Evolutionary conservation across 2,888 invertebrate species (phyloP), one percentile per base, ranked within the genome.

Genomic region (Hirudinaria manillensis): DNA sequence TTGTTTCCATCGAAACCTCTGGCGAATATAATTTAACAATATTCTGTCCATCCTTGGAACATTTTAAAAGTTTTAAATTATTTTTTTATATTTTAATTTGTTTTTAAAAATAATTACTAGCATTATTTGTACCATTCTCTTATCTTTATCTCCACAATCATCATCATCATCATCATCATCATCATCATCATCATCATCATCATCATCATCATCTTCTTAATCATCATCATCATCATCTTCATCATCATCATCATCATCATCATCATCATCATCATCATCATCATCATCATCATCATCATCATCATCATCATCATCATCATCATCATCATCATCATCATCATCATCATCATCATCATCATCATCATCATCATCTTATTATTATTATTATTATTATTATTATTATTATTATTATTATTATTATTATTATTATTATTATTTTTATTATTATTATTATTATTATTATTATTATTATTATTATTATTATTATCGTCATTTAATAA

Each of bases 221-320:
- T 66, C 66, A 66, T 66, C 53, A 53, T 53, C 53, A 53, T 53
- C 53, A 53, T 53, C 53, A 53, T 70, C 70, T 10, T 53, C 53
- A 53, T 53, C 53, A 53, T 53, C 53, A 53, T 53, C 53, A 53
- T 53, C 66, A 66, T 66, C 66, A 66, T 66, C 66, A 66, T 66
- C 66, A 66, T 66, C 66, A 66, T 66, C 66, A 66, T 66, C 66
- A 66, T 66, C 66, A 66, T 66, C 66, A 66, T 66, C 66, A 66
- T 66, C 66, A 66, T 66, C 66, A 66, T 66, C 66, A 66, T 66
- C 66, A 66, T 66, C 66, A 66, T 66, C 66, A 66, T 66, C 53
- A 53, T 53, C 53, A 53, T 53, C 53, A 53, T 53, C 53, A 53
- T 53, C 53, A 53, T 16, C 53, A 53, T 45, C 71, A 71, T 45